Conservation (phyloP, 2,797 vertebrate genomes). For the Melanotaenia maccullochi region DNA sequence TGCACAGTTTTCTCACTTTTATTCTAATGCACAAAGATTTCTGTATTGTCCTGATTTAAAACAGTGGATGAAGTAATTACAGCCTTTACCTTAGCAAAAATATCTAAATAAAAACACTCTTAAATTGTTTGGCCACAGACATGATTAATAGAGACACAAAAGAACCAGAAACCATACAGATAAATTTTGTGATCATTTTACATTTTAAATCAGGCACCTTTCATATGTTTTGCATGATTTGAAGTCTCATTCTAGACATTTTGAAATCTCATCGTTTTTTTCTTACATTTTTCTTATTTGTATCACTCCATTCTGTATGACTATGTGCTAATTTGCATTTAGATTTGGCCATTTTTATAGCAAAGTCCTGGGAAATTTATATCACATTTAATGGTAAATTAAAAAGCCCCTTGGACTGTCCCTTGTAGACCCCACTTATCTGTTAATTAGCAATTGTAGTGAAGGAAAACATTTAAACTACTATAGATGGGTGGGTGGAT, state of each 20-base stretch:
- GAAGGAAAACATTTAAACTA: not conserved
- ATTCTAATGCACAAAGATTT: not conserved
- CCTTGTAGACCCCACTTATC: not conserved
- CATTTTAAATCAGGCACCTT: too few relatives aligned
- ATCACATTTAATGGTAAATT: too few relatives aligned
- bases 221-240: too few relatives aligned
- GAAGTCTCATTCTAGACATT: too few relatives aligned
- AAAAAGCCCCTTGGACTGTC: not conserved
- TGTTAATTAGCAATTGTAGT: not conserved
- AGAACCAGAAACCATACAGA: not conserved
- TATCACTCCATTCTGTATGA: not conserved
- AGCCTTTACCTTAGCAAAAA: not conserved
- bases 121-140: not conserved
- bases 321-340: not conserved
- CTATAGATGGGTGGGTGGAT: too few relatives aligned
- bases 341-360: not conserved
- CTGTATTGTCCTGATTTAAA: not conserved
- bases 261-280: too few relatives aligned
- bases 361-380: too few relatives aligned
- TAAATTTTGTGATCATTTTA: too few relatives aligned
- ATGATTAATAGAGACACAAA: not conserved
- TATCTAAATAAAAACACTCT: too few relatives aligned
- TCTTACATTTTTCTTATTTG: not conserved
- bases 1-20: not conserved
- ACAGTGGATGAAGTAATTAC: not conserved